Base-by-base conservation (phyloP, 2,113 vertebrate species). In the Pseudorectes ferrugineus region DNA sequence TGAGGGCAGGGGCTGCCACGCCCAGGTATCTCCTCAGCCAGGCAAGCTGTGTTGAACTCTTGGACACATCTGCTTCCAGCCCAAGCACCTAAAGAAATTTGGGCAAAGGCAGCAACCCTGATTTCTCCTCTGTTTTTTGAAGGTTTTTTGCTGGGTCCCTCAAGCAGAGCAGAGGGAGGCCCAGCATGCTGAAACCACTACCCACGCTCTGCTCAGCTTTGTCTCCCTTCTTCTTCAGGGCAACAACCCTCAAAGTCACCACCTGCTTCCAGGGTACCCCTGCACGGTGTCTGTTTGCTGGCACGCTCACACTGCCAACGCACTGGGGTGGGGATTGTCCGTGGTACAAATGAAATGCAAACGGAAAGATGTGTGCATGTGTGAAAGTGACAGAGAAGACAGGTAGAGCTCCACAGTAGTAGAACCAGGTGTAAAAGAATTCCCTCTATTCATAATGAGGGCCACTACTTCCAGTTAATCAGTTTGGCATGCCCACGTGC, bases 271-370 rank as follows among this genome's bases (percentile, higher is more conserved):
- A 83, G 78, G 5, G 1, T 6, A 26, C 14, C 35, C 43, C 70
- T 13, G 21, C 0, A 5, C 3, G 2, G 16, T 49, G 9, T 22
- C 35, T 65, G 29, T 29, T 38, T 43, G 71, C 35, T 12, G 2
- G 43, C 52, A 71, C 0, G 0, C 7, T 74, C 57, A 31, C 45
- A 14, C 2, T 29, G 25, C 42, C 28, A 57, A 3, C 1, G 0
- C 0, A 0, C 24, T 25, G 35, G 59, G 58, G 9, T n/a, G 54
- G 51, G 38, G 29, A 33, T 19, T 7, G 0, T 11, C 26, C 14
- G 10, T 16, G 31, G 17, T 22, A 28, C 14, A 29, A 48, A 51
- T 9, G 5, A 38, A 71, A 65, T 28, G 20, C 28, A 45, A 58
- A 29, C 2, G 14, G n/a, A 51, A 75, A 43, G 10, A 22, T 3